phyloP scores from a whole-genome alignment of 1,140 invertebrate genomes.

The Diachasma alloeum region DNA sequence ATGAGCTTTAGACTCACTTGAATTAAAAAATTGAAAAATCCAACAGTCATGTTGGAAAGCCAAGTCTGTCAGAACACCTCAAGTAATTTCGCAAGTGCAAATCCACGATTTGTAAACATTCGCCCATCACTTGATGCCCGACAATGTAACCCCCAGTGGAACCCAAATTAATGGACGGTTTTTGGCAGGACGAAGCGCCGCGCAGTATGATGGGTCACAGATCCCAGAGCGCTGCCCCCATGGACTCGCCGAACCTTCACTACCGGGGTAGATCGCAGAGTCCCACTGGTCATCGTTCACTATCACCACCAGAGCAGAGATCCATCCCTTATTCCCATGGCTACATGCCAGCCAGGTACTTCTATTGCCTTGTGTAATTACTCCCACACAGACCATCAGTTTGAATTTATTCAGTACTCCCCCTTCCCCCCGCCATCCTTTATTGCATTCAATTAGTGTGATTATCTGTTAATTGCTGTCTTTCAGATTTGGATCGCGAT shows the following conservation, averaged over 20 bases:
- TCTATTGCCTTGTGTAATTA: slow-evolving; percentile 10
- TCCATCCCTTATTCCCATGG: slow-evolving; percentile 64
- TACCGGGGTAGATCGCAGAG: slow-evolving; percentile 73
- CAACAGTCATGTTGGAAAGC: no score
- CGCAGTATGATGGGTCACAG: slow-evolving; percentile 65
- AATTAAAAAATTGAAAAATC: no score
- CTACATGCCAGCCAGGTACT: slow-evolving; percentile 57
- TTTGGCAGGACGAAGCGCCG: slow-evolving; percentile 61
- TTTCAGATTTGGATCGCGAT: slow-evolving; percentile 78
- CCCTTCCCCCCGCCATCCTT: background rate
- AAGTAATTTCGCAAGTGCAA: background rate
- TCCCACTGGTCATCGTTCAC: slow-evolving; percentile 71
- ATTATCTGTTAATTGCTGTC: background rate
- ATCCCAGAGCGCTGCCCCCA: slow-evolving; percentile 80
- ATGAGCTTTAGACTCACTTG: no score
- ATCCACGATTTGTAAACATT: background rate
- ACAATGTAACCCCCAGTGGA: background rate
- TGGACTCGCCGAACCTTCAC: slow-evolving; percentile 70
- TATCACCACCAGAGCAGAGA: slow-evolving; percentile 79
- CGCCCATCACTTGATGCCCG: background rate
- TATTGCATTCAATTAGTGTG: slow-evolving; percentile 7
- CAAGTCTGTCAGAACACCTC: background rate
- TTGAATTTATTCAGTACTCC: background rate
- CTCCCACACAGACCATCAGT: background rate
- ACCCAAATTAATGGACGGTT: background rate